Evolutionary conservation across 2,113 vertebrate species (phyloP).

Genomic region (Mystacornis crossleyi): DNA sequence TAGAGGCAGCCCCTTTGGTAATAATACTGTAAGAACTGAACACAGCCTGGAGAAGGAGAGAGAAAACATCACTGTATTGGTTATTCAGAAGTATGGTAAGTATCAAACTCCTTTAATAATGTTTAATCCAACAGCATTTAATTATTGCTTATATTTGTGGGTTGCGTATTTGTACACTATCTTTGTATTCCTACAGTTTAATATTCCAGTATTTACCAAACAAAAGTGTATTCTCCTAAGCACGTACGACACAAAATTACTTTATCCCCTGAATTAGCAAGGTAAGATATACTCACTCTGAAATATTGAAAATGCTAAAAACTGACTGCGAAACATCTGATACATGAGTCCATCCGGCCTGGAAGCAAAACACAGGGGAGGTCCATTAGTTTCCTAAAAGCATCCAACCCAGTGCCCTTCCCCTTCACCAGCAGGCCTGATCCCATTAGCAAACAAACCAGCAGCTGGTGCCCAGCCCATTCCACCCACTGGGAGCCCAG

Average conservation of each 20-base stretch:
- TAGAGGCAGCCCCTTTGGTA: conserved; percentile 98
- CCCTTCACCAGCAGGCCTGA: neutral
- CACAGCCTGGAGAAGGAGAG: conserved; percentile 81
- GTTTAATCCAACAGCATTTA: neutral
- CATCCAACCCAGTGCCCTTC: neutral
- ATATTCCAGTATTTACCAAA: neutral
- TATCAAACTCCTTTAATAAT: neutral
- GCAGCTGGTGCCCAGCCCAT: neutral
- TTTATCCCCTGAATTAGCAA: neutral
- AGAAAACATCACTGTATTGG: neutral
- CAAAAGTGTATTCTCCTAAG: neutral
- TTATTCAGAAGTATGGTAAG: neutral
- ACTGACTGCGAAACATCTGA: conserved; percentile 95
- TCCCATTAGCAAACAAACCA: neutral
- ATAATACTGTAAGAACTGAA: conserved; percentile 98
- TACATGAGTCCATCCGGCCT: conserved; percentile 97
- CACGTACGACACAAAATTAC: rapidly evolving
- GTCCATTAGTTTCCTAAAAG: neutral
- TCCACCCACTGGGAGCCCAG: neutral
- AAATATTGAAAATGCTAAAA: conserved; percentile 96
- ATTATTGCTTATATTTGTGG: neutral
- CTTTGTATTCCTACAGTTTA: neutral
- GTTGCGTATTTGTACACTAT: neutral
- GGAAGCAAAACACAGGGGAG: neutral
- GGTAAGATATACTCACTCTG: conserved; percentile 86